Evolutionary conservation across 2,888 invertebrate species (phyloP).

Genomic region (Callosobruchus maculatus): DNA sequence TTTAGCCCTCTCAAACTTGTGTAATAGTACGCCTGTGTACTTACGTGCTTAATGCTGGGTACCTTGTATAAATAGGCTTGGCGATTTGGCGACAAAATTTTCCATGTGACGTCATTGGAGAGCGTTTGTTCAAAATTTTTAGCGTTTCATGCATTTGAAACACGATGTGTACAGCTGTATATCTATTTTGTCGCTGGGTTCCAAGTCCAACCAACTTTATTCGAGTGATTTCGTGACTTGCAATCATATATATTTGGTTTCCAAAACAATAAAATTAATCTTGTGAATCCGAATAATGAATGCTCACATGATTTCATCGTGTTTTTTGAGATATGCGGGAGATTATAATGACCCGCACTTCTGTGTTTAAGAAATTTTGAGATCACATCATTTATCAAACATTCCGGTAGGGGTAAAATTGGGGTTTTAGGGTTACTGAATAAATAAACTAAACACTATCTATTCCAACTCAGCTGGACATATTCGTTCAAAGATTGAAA

Average conservation of each 20-base stretch:
- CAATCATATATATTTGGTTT: not conserved
- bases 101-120: not conserved
- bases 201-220: not conserved
- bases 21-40: not conserved
- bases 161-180: not conserved
- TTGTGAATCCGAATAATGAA: not conserved
- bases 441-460: too few species aligned
- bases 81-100: not conserved
- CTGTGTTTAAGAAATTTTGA: too few species aligned
- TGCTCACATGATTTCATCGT: not conserved
- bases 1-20: too few species aligned
- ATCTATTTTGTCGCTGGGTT: not conserved
- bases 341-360: too few species aligned
- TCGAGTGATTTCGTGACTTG: not conserved
- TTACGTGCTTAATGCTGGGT: not conserved
- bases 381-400: too few species aligned
- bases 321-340: not conserved
- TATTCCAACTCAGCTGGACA: too few species aligned
- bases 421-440: too few species aligned
- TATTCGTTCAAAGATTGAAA: too few species aligned
- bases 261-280: not conserved
- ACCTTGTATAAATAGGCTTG: not conserved
- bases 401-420: too few species aligned
- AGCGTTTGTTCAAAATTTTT: not conserved
- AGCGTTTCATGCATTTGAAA: not conserved